phyloP scores from a whole-genome alignment of 2,113 vertebrate genomes.

The Dicaeum eximium region DNA sequence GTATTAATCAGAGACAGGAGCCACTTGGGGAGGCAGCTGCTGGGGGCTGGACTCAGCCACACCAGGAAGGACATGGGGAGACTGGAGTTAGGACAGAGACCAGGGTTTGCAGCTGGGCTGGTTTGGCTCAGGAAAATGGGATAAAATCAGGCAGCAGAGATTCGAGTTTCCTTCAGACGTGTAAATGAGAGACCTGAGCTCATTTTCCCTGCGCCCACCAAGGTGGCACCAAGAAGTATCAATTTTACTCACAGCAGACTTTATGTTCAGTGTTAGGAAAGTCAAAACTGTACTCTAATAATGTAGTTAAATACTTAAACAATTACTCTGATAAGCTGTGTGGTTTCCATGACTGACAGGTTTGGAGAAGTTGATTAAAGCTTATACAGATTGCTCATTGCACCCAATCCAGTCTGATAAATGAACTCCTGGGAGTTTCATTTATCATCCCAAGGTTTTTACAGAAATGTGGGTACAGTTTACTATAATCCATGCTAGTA shows the following conservation, averaged over 20 bases:
- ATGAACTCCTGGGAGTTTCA: background rate
- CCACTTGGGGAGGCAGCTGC: background rate
- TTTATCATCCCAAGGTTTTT: background rate
- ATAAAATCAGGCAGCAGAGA: background rate
- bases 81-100: background rate
- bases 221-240: background rate
- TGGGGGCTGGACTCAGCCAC: background rate
- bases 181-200: background rate
- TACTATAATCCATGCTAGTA: background rate
- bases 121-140: background rate
- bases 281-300: background rate
- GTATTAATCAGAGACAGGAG: background rate
- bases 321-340: background rate
- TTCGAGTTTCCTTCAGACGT: background rate
- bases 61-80: background rate
- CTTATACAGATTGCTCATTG: background rate
- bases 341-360: background rate
- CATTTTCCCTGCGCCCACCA: background rate
- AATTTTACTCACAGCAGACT: background rate
- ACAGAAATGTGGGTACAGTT: background rate
- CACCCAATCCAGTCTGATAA: background rate
- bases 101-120: background rate
- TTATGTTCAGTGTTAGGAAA: background rate
- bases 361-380: background rate
- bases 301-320: background rate